Conservation (phyloP, 2,888 invertebrate genomes). For the Drosophila robusta region DNA sequence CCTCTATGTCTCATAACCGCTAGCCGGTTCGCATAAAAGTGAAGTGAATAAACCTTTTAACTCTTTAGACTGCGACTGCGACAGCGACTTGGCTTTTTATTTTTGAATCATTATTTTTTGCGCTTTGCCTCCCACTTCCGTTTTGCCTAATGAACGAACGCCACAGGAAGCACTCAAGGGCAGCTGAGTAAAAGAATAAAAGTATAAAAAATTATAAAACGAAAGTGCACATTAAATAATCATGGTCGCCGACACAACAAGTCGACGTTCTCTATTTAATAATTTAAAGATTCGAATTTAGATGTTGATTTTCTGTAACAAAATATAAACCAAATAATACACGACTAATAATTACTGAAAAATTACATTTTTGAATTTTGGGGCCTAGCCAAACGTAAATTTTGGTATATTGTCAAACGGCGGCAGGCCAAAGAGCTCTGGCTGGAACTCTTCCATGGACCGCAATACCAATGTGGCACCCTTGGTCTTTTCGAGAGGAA, state of each 20-base stretch:
- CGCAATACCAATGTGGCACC: slow-evolving; percentile 89
- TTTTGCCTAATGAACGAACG: slow-evolving; percentile 62
- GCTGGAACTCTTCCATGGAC: slow-evolving; percentile 91
- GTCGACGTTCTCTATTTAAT: slow-evolving; percentile 12
- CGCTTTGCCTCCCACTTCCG: slow-evolving; percentile 46
- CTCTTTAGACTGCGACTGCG: slow-evolving; percentile 51
- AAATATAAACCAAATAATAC: too few relatives aligned
- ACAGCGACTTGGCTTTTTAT: slow-evolving; percentile 44
- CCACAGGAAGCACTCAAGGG: slow-evolving; percentile 74
- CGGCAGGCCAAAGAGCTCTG: slow-evolving; percentile 93
- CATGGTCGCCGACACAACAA: slow-evolving; percentile 13
- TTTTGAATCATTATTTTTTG: slow-evolving; percentile 40
- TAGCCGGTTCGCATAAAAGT: slow-evolving; percentile 39
- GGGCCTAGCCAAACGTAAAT: slow-evolving; percentile 52
- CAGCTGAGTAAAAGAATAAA: slow-evolving; percentile 29
- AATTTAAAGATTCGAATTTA: slow-evolving; percentile 25
- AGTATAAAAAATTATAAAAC: slow-evolving; percentile 20
- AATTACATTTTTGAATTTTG: neutral
- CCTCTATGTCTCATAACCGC: slow-evolving; percentile 24
- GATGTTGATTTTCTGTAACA: too few relatives aligned
- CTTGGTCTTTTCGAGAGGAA: slow-evolving; percentile 85
- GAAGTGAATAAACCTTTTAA: slow-evolving; percentile 75
- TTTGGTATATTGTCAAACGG: slow-evolving; percentile 30
- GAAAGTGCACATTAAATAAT: slow-evolving; percentile 36
- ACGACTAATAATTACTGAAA: neutral